Evolutionary conservation across 2,113 vertebrate genomes (phyloP).

Genomic region (Theristicus caerulescens): DNA sequence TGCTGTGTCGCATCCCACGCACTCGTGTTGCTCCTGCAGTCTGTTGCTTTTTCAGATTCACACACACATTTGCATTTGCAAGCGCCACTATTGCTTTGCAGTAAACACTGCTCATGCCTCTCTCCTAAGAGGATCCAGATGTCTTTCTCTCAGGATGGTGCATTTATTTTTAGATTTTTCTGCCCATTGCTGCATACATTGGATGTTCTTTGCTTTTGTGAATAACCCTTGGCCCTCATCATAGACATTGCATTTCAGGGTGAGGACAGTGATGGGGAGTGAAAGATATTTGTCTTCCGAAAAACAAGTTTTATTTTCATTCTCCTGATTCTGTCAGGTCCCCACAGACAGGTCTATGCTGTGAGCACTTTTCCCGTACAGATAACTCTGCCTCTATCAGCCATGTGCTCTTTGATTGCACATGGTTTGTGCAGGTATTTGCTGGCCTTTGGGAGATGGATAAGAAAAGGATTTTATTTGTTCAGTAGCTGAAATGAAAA

Average conservation of each 20-base stretch:
- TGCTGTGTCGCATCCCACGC: slow-evolving; percentile 25
- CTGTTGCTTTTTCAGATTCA: slow-evolving; percentile 57
- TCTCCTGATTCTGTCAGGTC: neutral
- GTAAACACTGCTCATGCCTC: slow-evolving; percentile 30
- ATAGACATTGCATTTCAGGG: neutral
- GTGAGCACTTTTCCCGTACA: neutral
- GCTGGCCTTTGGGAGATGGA: neutral
- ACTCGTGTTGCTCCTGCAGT: slow-evolving; percentile 38
- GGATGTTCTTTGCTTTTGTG: neutral
- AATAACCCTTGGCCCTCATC: fast-evolving
- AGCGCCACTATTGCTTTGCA: slow-evolving; percentile 42
- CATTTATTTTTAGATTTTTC: neutral
- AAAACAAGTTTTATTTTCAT: neutral
- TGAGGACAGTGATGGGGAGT: neutral
- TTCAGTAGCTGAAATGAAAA: neutral
- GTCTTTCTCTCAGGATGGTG: neutral
- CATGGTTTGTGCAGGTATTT: neutral
- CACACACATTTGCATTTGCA: slow-evolving; percentile 57
- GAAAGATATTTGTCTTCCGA: neutral
- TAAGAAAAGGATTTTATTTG: neutral
- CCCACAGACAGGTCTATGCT: neutral
- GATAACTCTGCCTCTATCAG: neutral
- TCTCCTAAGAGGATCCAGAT: slow-evolving; percentile 28
- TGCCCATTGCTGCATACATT: neutral
- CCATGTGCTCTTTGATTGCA: neutral